These are phyloP conservation scores for Alca torda DNA, from an alignment of 2,797 vertebrate species.

Conservation along the genomic window DNA sequence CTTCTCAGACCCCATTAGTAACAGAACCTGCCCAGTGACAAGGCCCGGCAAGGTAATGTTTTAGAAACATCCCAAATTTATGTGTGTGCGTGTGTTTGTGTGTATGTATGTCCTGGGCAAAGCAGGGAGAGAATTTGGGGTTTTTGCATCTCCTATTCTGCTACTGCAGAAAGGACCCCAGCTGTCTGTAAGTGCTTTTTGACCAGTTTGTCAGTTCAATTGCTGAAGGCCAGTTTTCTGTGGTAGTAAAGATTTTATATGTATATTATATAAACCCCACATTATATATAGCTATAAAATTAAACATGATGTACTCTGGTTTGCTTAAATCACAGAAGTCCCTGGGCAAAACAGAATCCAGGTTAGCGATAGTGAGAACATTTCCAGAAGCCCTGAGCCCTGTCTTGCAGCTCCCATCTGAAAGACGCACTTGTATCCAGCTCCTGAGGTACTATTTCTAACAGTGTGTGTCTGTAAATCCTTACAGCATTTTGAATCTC, in stretches of 20 bases:
- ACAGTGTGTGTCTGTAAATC: accelerated
- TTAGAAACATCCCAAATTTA: background rate
- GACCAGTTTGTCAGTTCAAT: background rate
- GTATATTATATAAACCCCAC: background rate
- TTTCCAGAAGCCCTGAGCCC: background rate
- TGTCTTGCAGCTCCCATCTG: background rate
- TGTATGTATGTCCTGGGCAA: background rate
- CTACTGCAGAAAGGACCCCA: background rate
- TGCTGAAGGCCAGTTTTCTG: background rate
- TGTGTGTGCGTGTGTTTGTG: background rate
- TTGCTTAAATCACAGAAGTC: background rate
- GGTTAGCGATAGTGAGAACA: background rate
- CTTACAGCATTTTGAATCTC: background rate
- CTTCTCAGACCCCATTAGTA: background rate
- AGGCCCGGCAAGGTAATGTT: background rate
- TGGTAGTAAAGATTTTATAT: background rate
- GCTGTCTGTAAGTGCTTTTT: background rate
- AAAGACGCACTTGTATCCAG: background rate
- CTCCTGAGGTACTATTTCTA: background rate
- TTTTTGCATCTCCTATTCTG: background rate
- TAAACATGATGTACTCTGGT: background rate
- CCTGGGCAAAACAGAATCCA: background rate
- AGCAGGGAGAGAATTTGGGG: background rate
- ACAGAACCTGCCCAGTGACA: background rate
- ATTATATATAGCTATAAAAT: background rate